Percentiles rank a stretch among this genome's conserved stretches.
phyloP scores from a whole-genome alignment of 2,888 invertebrate genomes.

The Orthonychiurus folsomi region DNA sequence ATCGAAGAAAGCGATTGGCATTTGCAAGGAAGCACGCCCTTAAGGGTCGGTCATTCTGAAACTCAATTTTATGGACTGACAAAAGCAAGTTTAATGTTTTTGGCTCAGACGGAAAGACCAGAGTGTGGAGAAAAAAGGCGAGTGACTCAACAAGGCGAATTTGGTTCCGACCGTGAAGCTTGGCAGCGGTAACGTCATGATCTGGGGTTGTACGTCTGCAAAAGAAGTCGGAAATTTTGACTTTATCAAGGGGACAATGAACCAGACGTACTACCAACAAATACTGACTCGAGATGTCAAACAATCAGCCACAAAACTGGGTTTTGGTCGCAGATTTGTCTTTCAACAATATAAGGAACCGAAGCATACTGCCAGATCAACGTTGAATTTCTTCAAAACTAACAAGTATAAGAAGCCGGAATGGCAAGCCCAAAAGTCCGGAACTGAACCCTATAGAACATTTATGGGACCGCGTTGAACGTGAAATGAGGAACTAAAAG shows the following conservation, averaged over 20 bases:
- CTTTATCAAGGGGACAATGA: not conserved
- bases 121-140: no score
- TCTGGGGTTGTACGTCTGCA: constrained; percentile 1
- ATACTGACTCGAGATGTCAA: not conserved
- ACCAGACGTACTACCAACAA: not conserved
- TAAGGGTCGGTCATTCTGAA: no score
- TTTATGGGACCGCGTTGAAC: not conserved
- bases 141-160: no score
- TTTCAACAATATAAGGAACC: not conserved
- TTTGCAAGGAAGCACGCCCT: no score
- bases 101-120: no score
- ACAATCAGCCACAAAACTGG: not conserved
- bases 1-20: no score
- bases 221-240: not conserved
- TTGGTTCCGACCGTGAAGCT: no score
- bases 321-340: not conserved
- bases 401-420: not conserved
- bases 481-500: not conserved
- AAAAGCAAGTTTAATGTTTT: no score
- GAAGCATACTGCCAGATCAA: not conserved
- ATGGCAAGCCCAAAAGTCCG: not conserved
- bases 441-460: not conserved
- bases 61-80: no score
- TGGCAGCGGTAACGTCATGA: constrained; percentile 3
- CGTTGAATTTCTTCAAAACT: not conserved